Base-by-base conservation (phyloP, 2,113 vertebrate species). In the Polypterus senegalus region DNA sequence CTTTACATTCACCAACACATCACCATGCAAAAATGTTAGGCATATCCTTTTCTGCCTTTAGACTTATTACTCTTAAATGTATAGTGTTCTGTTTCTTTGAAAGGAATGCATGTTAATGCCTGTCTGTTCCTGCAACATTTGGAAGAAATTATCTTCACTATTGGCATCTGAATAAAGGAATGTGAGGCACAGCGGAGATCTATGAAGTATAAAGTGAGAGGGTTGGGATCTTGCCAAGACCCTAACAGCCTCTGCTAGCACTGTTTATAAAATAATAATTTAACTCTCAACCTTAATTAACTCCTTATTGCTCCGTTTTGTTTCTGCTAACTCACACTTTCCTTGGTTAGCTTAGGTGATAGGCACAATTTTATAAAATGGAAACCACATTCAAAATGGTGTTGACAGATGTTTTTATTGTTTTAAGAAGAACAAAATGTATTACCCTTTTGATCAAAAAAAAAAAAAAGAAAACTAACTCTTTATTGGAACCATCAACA, bases 101-200 rank as follows among this genome's bases (percentile, higher is more conserved):
- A 48, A 58, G 47, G 46, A 61, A 66, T 62, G 65, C 60, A 61
- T 43, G 47, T 66, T 51, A 55, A 57, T 47, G 60, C 54, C 56
- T 66, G 60, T 56, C 52, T 46, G 60, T 57, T 55, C 57, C 60
- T 62, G 60, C 53, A 54, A 61, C 60, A 61, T 66, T 66, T 66
- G 65, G 60, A 66, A 66, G 57, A 61, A 61, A 66, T 66, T 66
- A 61, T 61, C 65, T 57, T 60, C 44, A 7, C 49, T 66, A 60
- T 55, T 66, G 65, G 65, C 60, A 66, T 10, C n/a, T 54, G 54
- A 66, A 61, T 55, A 66, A 62, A 66, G 60, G 49, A 57, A 55
- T 46, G 52, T 56, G 49, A 65, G 54, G 52, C 60, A 51, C 55
- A 55, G 64, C 47, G 48, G 62, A 11, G 46, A 47, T 61, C 57